Percentiles rank a stretch among this genome's conserved stretches.
Evolutionary conservation across 2,797 vertebrate genomes (phyloP).

Genomic region (Erithacus rubecula): DNA sequence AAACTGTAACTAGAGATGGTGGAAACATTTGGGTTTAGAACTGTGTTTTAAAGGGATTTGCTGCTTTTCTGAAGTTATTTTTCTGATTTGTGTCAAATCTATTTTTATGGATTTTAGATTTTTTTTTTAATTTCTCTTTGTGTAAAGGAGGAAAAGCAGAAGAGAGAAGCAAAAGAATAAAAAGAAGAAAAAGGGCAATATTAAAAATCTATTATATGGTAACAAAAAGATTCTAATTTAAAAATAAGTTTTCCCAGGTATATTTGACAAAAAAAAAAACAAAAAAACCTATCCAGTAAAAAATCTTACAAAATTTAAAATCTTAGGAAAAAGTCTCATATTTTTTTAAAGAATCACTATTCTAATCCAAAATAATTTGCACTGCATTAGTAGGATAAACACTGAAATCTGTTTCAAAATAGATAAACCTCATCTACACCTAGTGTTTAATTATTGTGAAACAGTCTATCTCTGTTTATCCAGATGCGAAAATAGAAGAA

Average conservation of each 20-base stretch:
- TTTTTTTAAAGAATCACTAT: not conserved
- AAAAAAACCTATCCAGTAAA: not conserved
- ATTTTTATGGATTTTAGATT: not conserved
- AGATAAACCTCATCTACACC: not conserved
- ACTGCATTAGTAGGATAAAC: not conserved
- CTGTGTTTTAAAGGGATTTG: not conserved
- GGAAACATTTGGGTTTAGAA: not conserved
- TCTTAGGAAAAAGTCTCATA: not conserved
- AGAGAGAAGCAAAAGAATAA: not conserved
- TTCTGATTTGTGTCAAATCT: not conserved
- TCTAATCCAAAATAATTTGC: not conserved
- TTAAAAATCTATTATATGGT: not conserved
- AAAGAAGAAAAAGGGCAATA: not conserved
- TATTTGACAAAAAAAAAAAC: not conserved
- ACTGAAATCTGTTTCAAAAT: not conserved
- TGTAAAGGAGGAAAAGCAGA: not conserved
- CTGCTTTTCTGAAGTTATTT: not conserved
- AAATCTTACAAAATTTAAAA: not conserved
- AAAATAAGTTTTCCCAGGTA: not conserved
- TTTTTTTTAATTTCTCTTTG: rapidly evolving
- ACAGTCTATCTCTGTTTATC: not conserved
- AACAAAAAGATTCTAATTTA: not conserved
- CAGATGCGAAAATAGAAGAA: not conserved
- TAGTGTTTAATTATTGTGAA: not conserved
- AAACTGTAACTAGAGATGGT: not conserved